Conservation (phyloP, 1,140 invertebrate genomes). For the Gryllus bimaculatus region DNA sequence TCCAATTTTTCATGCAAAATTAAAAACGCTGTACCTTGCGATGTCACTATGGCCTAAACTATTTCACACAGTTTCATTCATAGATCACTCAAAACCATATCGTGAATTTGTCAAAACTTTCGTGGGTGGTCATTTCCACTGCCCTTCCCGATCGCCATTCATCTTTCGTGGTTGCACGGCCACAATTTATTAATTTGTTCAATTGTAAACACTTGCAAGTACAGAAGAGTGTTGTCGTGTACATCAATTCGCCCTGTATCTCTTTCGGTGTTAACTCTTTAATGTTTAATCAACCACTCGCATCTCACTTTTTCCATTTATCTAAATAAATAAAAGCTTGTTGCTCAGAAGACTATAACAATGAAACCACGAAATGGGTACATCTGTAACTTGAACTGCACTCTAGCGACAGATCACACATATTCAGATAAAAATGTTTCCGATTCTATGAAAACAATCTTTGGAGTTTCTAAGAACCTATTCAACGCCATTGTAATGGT, state of each 20-base stretch:
- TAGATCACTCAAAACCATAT: conserved; percentile 28
- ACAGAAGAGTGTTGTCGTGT: conserved; percentile 19
- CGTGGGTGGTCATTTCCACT: conserved; percentile 21
- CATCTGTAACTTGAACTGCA: no score
- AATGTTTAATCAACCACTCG: no score
- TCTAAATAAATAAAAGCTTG: no score
- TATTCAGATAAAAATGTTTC: no score
- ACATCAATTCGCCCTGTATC: conserved; percentile 22
- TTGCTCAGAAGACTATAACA: no score
- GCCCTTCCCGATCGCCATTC: neutral
- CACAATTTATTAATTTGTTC: conserved; percentile 26
- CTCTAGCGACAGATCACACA: no score
- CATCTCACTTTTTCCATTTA: no score
- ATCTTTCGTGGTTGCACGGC: conserved; percentile 15
- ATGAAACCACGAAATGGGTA: no score
- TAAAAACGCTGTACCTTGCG: conserved; percentile 1
- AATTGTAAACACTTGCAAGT: conserved; percentile 23
- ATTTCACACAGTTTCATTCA: conserved; percentile 26
- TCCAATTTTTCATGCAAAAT: neutral
- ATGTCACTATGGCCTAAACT: conserved; percentile 23
- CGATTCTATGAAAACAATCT: no score
- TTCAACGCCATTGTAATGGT: no score
- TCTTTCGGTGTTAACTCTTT: conserved; percentile 21
- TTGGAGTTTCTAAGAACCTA: no score
- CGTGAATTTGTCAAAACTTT: conserved; percentile 25